phyloP scores from a whole-genome alignment of 2,797 vertebrate species.

The Sebastes matsubarae region DNA sequence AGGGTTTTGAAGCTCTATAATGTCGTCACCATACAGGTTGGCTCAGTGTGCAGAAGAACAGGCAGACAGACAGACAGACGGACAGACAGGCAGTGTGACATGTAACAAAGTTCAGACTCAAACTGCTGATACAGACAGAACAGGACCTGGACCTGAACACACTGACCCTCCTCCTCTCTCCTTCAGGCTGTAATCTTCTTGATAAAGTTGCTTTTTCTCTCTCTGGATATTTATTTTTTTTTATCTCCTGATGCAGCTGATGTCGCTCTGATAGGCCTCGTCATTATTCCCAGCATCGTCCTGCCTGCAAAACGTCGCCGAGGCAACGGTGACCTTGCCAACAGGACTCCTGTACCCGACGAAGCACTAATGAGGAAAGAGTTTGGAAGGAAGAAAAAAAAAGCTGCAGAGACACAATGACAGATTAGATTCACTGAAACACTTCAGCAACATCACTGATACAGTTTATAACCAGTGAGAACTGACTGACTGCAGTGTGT shows the following conservation, averaged over 20 bases:
- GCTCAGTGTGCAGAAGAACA: not conserved
- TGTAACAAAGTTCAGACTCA: not conserved
- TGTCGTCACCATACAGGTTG: not conserved
- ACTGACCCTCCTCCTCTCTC: not conserved
- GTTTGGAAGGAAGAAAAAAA: conserved; percentile 4
- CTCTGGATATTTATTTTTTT: not conserved
- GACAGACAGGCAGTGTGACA: not conserved
- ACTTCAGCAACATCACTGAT: not conserved
- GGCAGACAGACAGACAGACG: no score
- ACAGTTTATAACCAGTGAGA: not conserved
- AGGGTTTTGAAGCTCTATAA: not conserved
- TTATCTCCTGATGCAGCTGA: conserved; percentile 37
- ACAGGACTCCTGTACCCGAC: conserved; percentile 6
- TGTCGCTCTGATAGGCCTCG: conserved; percentile 39
- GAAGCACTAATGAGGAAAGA: conserved; percentile 52
- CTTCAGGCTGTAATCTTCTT: conserved; percentile 35
- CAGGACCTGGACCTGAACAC: not conserved
- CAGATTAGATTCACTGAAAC: not conserved
- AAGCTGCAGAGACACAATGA: not conserved
- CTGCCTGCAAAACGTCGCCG: conserved; percentile 9
- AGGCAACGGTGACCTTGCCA: conserved; percentile 59
- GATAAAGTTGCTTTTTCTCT: conserved; percentile 27
- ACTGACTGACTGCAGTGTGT: not conserved
- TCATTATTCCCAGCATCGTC: conserved; percentile 58
- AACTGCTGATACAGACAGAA: not conserved